These are phyloP conservation scores for Amphimedon queenslandica DNA, from an alignment of 37 sponge, comb jelly and placozoan species.

Conservation along the genomic window DNA sequence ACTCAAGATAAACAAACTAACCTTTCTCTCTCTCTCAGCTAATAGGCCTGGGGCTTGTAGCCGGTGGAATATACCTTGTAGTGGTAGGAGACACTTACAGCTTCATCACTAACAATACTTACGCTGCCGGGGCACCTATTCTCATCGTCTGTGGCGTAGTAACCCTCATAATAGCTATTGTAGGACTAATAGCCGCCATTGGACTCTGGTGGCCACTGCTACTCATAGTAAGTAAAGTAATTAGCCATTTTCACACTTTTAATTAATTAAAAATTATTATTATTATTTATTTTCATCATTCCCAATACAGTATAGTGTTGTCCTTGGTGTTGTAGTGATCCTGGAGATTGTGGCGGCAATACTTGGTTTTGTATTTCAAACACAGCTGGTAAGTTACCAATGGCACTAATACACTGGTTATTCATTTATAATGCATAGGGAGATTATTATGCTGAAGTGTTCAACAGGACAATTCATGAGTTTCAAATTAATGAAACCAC, in stretches of 20 bases:
- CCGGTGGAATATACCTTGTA: slow-evolving; percentile 40
- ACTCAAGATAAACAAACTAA: too few relatives aligned
- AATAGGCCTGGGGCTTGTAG: slow-evolving; percentile 37
- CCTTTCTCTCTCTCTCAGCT: slow-evolving; percentile 8
- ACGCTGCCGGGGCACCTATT: slow-evolving; percentile 34
- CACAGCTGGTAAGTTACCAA: not conserved
- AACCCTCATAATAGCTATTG: slow-evolving; percentile 12
- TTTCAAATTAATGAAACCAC: not conserved
- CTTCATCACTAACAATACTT: slow-evolving; percentile 32
- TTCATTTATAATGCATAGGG: not conserved
- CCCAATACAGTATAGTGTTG: slow-evolving; percentile 28
- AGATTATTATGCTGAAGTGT: not conserved
- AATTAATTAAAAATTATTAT: not conserved
- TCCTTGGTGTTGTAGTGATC: slow-evolving; percentile 26
- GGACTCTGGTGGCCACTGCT: slow-evolving; percentile 11
- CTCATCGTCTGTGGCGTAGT: slow-evolving; percentile 34
- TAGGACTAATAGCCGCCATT: slow-evolving; percentile 28
- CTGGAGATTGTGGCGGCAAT: slow-evolving; percentile 55
- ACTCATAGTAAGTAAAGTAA: slow-evolving; percentile 17
- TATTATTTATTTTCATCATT: not conserved
- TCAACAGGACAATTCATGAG: not conserved
- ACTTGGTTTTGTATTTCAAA: slow-evolving; percentile 21
- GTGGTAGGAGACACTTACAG: not conserved
- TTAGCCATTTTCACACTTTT: not conserved
- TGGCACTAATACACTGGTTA: not conserved